Base-by-base conservation (phyloP, 1,140 invertebrate genomes). In the Pseudomyrmex flavicornis region DNA sequence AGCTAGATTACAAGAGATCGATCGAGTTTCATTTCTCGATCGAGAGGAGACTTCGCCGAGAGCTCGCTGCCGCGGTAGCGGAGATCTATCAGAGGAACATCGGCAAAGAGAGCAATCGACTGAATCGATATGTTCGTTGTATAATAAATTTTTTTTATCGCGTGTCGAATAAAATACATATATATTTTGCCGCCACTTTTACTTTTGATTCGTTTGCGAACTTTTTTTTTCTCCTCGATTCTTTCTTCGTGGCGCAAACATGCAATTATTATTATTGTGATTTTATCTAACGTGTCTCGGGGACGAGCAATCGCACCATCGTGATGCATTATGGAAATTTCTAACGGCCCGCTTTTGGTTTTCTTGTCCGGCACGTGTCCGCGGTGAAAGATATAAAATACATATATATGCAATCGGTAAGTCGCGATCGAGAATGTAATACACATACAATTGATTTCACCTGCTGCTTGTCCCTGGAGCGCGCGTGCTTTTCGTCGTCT, bases 401-500 rank as follows among this genome's bases (percentile, higher is more conserved):
- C 35, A 35, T 35, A 35, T 35, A 35, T 9, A 76, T 44, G 44
- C 59, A 58, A 58, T 46, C 54, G 46, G 83, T 82, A 82, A 82
- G 70, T 86, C 62, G 35, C 90, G 85, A 90, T 92, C 89, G 83
- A 85, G 17, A 46, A 86, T 84, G 87, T 91, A 93, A 93, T 92
- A 91, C 88, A 82, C 88, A 82, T 91, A 86, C 91, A 88, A 92
- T 93, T 92, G 91, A 93, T 92, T 93, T 93, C 92, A 94, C 92
- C 92, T 93, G 92, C 92, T 85, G 44, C 74, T 35, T 15, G 12
- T 54, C 56, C 35, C 20, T 17, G 35, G 35, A 35, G 35, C 35
- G 35, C 35, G 48, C 61, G 48, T 76, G 74, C 74, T 66, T 66
- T 76, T 65, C 73, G 59, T 76, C 74, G 61, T 66, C 46, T n/a